These are phyloP conservation scores for Todiramphus chloris DNA, from an alignment of 2,113 vertebrate species.

Conservation along the genomic window DNA sequence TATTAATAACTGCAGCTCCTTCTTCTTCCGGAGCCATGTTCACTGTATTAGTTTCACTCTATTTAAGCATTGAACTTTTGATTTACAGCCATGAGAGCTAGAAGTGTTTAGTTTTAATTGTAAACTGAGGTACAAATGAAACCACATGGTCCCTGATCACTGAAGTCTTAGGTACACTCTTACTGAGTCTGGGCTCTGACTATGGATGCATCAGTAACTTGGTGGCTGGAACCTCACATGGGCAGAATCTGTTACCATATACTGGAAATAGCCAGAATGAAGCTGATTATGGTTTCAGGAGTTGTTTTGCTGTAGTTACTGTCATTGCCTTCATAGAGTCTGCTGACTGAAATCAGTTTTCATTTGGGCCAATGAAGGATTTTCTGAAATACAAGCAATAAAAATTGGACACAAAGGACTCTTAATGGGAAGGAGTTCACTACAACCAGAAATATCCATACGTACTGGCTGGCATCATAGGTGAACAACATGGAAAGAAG, in stretches of 20 bases:
- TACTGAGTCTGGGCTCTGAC: not conserved
- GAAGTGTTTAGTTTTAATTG: not conserved
- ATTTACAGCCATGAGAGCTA: not conserved
- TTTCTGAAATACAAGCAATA: not conserved
- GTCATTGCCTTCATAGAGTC: not conserved
- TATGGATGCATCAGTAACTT: not conserved
- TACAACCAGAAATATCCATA: not conserved
- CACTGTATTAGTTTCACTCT: not conserved
- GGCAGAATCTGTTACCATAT: not conserved
- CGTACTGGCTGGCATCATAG: rapidly evolving
- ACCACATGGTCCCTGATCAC: not conserved
- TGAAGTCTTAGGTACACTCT: not conserved
- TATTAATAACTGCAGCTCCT: not conserved
- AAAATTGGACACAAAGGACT: not conserved
- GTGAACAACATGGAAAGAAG: not conserved
- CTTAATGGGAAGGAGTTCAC: not conserved
- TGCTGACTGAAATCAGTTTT: not conserved
- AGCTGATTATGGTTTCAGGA: not conserved
- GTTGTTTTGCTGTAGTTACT: not conserved
- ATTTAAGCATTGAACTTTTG: not conserved
- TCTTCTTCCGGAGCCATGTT: not conserved
- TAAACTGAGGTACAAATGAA: not conserved
- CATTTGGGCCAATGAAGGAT: not conserved
- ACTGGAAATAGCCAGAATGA: not conserved
- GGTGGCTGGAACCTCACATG: not conserved